Evolutionary conservation across 2,113 vertebrate genomes (phyloP).

Genomic region (Anolis carolinensis): DNA sequence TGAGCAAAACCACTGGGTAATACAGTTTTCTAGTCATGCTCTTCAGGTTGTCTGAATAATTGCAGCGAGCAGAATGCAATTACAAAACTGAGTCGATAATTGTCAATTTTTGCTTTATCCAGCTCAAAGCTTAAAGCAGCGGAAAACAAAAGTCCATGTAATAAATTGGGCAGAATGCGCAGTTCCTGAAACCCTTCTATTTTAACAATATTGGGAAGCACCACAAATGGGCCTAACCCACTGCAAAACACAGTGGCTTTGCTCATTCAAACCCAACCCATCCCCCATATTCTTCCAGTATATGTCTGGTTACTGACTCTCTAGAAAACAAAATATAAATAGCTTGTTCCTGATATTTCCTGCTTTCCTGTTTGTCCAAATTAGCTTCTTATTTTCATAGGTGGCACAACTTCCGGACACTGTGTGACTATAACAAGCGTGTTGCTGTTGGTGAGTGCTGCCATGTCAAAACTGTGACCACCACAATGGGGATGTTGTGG

Average conservation of each 20-base stretch:
- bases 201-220: no score
- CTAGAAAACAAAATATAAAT: not conserved
- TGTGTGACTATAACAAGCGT: conserved; percentile 94
- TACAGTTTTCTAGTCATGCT: not conserved
- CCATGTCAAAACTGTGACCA: not conserved
- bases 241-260: no score
- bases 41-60: not conserved
- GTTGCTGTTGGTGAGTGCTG: conserved; percentile 86
- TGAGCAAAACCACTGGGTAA: not conserved
- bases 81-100: not conserved
- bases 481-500: not conserved
- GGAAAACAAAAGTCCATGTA: not conserved
- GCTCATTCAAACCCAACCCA: no score
- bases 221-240: no score
- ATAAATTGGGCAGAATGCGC: no score
- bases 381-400: conserved; percentile 63
- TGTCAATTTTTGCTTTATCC: not conserved
- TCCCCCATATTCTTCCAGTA: no score
- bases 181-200: no score
- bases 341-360: not conserved
- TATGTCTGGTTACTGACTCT: no score
- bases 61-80: not conserved
- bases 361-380: not conserved
- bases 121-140: not conserved
- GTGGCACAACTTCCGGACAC: conserved; percentile 91